phyloP scores from a whole-genome alignment of 2,797 vertebrate genomes.

The Meriones psammophilus region DNA sequence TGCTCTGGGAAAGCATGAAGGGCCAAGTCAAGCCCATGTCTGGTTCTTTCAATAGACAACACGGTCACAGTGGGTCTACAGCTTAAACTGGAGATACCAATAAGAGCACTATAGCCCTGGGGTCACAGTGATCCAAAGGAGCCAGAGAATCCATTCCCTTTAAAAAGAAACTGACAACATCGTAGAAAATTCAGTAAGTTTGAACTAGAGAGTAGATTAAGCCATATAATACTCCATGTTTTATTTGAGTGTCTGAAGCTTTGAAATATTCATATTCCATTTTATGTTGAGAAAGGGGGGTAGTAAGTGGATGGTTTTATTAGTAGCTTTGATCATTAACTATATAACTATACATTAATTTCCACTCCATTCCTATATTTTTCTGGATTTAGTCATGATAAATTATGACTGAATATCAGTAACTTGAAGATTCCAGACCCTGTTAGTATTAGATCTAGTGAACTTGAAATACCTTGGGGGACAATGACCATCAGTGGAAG shows the following conservation, averaged over 20 bases:
- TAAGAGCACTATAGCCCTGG: not conserved
- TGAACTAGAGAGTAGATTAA: not conserved
- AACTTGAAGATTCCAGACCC: not conserved
- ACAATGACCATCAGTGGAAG: not conserved
- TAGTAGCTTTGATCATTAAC: slow-evolving; percentile 10
- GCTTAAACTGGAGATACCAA: too few species aligned
- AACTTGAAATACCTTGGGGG: not conserved
- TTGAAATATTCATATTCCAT: not conserved
- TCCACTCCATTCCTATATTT: not conserved
- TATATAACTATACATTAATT: not conserved
- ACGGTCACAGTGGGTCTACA: not conserved
- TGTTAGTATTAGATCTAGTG: not conserved
- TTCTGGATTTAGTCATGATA: not conserved
- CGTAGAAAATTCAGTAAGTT: not conserved
- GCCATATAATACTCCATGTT: not conserved
- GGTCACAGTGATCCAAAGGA: not conserved
- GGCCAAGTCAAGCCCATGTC: not conserved
- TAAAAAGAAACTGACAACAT: not conserved
- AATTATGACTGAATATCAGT: not conserved
- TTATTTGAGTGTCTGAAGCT: not conserved
- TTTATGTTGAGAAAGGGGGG: fast-evolving
- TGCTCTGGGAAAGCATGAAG: not conserved
- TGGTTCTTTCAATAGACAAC: fast-evolving
- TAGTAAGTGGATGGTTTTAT: not conserved
- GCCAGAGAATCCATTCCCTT: not conserved